Conservation (phyloP, 2,888 invertebrate genomes). For the Callyntrura sp. region DNA sequence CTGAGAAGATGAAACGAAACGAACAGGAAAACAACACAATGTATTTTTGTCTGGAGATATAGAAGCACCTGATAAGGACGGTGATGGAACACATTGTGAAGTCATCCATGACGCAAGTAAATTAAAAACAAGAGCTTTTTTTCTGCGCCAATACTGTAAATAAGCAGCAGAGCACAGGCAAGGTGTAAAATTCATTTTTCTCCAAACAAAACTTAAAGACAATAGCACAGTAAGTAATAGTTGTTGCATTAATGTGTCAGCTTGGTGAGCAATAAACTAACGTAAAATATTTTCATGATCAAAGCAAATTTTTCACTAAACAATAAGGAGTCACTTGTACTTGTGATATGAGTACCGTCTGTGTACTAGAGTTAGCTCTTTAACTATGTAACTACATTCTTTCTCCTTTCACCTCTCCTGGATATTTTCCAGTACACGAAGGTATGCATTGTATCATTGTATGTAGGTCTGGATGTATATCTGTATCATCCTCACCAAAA, state of each 20-base stretch:
- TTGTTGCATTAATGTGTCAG: neutral
- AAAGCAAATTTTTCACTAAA: neutral
- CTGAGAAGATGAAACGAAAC: neutral
- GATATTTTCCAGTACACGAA: no score
- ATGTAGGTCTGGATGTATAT: no score
- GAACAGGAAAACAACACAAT: neutral
- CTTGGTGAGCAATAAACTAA: neutral
- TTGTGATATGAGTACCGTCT: no score
- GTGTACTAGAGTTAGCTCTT: no score
- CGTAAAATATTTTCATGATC: conserved; percentile 14
- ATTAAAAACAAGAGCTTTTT: conserved; percentile 26
- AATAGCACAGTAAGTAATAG: neutral
- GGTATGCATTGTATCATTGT: no score
- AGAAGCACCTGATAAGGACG: conserved; percentile 43
- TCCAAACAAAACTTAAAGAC: neutral
- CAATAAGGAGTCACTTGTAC: conserved; percentile 10
- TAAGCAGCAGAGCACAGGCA: conserved; percentile 18
- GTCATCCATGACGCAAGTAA: conserved; percentile 58
- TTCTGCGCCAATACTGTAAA: neutral
- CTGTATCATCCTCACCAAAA: no score
- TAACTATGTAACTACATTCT: no score
- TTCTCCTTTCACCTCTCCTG: no score
- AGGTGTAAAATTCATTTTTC: neutral
- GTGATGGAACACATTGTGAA: conserved; percentile 51
- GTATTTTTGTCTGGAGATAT: conserved; percentile 8